Evolutionary conservation across 2,113 vertebrate species (phyloP), one percentile per base, ranked within the genome.

Genomic region (Urocynchramus pylzowi): DNA sequence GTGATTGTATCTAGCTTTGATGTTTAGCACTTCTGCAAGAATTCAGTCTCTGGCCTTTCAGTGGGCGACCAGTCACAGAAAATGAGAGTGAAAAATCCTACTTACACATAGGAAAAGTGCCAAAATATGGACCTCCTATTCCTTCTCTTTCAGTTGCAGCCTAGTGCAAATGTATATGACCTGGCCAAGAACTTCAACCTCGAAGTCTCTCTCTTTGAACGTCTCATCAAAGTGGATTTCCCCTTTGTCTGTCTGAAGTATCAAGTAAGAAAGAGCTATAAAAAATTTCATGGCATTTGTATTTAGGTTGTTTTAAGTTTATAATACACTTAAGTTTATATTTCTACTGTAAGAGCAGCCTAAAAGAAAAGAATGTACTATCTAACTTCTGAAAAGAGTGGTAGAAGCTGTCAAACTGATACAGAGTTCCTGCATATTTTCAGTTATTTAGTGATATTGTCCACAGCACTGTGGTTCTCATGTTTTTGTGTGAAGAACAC

Each of bases 201-300:
- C 52, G 99, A 99, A 94, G 98, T 99, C 60, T 99, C 99, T 59
- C 99, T 99, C 97, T 99, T 99, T 98, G 99, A 99, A 96, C 98
- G 99, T 56, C 98, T 99, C 64, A 98, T 99, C 94, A 99, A 97
- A 79, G 98, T 99, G 30, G 87, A 97, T 50, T 97, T 99, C 76
- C 99, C 99, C 14, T 99, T 97, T 93, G 98, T 99, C 78, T 97
- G 98, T 84, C 98, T 99, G 74, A 98, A 98, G 98, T 99, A 99
- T 93, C 99, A 99, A 98, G 99, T 99, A 78, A 98, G 98, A 67
- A 93, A 27, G 31, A 90, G 24, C 53, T 71, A 47, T 24, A 45
- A 61, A 88, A 68, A 63, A 21, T 7, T 52, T n/a, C 2, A 28
- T 37, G 78, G 10, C 37, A n/a, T 82, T 84, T 91, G 11, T 16